Conservation (phyloP, 2,888 invertebrate species). For the Lithophane ornitopus region DNA sequence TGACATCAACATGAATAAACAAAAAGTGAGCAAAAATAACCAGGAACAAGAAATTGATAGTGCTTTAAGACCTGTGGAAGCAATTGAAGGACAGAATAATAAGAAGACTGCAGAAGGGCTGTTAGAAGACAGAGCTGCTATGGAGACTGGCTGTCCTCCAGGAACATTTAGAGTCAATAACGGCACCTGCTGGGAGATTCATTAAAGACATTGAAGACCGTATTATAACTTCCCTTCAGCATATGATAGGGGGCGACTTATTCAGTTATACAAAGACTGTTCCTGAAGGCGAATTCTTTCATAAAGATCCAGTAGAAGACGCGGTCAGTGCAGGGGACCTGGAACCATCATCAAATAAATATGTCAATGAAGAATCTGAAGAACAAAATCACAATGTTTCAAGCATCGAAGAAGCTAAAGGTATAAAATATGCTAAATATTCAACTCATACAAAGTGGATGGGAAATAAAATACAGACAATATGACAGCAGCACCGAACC, state of each 20-base stretch:
- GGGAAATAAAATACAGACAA: neutral
- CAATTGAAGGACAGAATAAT: neutral
- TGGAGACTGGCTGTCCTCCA: accelerated
- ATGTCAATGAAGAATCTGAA: neutral
- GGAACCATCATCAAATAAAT: neutral
- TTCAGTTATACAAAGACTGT: neutral
- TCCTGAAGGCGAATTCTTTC: neutral
- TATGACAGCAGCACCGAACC: too few relatives aligned
- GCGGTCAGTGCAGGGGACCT: neutral
- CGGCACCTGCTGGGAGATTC: accelerated
- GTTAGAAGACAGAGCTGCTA: neutral
- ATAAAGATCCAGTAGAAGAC: neutral
- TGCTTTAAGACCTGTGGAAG: neutral
- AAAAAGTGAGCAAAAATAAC: neutral
- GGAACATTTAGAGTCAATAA: neutral
- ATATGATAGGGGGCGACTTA: neutral
- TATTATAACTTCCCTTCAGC: too few relatives aligned
- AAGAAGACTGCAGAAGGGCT: neutral
- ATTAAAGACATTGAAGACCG: too few relatives aligned
- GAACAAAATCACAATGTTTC: neutral
- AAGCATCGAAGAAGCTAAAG: neutral
- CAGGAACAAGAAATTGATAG: neutral
- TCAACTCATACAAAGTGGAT: neutral
- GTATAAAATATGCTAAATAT: neutral
- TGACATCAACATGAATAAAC: neutral